Percentiles rank a stretch among this genome's conserved stretches.
Conservation (phyloP, 1,140 invertebrate species). For the Mercenaria mercenaria region DNA sequence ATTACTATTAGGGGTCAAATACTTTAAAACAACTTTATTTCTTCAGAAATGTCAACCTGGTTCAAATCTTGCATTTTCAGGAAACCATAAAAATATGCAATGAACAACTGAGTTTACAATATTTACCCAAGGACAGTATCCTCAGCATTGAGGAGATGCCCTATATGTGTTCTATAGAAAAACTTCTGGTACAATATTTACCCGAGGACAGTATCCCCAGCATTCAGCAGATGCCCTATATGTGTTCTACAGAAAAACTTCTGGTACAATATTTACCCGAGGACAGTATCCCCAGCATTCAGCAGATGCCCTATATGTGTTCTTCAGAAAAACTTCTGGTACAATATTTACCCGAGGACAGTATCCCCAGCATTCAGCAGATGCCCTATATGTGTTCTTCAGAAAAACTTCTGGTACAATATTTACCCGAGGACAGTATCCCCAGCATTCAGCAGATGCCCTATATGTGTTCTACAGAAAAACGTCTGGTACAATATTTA, state of each 20-base stretch:
- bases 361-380: constrained; percentile 97
- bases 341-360: constrained; percentile 92
- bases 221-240: constrained; percentile 96
- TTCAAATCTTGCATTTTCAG: too few relatives aligned
- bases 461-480: too few relatives aligned
- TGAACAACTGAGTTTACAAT: too few relatives aligned
- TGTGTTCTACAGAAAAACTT: constrained; percentile 91
- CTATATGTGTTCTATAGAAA: constrained; percentile 94
- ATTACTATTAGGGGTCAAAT: too few relatives aligned
- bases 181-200: constrained; percentile 87
- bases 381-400: constrained; percentile 97
- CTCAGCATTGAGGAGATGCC: constrained; percentile 96
- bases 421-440: too few relatives aligned
- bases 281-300: constrained; percentile 96
- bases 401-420: too few relatives aligned
- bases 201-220: constrained; percentile 97
- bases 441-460: too few relatives aligned
- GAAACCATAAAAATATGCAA: too few relatives aligned
- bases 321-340: too few relatives aligned
- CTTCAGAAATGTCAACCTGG: too few relatives aligned
- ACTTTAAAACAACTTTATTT: too few relatives aligned
- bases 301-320: constrained; percentile 98
- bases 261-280: constrained; percentile 91
- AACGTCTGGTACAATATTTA: too few relatives aligned
- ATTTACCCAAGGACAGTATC: constrained; percentile 96